These are phyloP conservation scores for Corythornis leucogaster DNA, from an alignment of 2,797 vertebrate species.

Conservation along the genomic window DNA sequence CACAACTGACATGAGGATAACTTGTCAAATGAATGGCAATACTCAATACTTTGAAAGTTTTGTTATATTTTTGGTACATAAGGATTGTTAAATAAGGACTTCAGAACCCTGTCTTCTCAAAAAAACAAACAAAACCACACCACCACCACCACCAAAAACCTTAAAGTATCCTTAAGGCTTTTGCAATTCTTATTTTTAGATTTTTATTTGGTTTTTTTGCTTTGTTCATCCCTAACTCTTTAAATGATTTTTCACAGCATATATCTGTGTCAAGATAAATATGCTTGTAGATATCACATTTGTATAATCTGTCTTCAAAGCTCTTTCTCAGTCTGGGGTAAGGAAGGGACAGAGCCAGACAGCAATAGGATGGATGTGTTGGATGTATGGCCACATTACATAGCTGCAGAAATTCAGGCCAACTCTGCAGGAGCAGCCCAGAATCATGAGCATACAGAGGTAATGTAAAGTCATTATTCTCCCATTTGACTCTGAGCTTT, in stretches of 20 bases:
- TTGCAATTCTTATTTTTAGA: background rate
- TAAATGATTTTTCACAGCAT: background rate
- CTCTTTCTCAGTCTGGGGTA: background rate
- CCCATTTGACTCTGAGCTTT: constrained; percentile 11
- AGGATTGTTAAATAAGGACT: background rate
- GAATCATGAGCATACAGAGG: constrained; percentile 8
- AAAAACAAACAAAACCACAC: background rate
- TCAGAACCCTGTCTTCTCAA: background rate
- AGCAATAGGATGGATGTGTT: background rate
- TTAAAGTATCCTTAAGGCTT: background rate
- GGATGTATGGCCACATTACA: background rate
- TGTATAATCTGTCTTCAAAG: background rate
- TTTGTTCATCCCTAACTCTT: background rate
- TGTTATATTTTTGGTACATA: background rate
- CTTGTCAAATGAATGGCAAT: background rate
- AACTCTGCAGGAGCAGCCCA: background rate
- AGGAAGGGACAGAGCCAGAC: background rate
- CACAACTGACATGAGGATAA: background rate
- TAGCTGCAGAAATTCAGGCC: background rate
- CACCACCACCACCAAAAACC: background rate
- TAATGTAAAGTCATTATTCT: constrained; percentile 55
- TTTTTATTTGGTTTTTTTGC: background rate
- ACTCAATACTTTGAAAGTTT: background rate
- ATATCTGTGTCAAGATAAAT: background rate
- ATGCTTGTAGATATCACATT: background rate